Evolutionary conservation across 2,113 vertebrate genomes (phyloP), one percentile per base, ranked within the genome.

Genomic region (Sorex fumeus): DNA sequence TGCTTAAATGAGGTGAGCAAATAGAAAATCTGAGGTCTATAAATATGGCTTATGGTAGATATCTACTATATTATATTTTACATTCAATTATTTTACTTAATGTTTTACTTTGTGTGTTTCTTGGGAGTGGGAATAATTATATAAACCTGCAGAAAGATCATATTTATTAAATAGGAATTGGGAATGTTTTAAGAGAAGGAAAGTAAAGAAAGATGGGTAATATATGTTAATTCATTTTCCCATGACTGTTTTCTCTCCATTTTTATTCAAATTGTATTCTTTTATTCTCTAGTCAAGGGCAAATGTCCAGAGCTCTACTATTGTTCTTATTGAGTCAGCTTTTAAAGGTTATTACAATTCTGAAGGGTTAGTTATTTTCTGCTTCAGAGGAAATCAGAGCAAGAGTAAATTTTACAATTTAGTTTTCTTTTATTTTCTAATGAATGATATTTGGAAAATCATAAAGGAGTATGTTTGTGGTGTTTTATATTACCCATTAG

Each of bases 261-360:
- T 91, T 92, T 81, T 77, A 85, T 91, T 82, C 25, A 30, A 0
- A 69, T 43, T 19, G 34, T 50, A 69, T 18, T 36, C 16, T 84
- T 50, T 25, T 15, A 45, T 87, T 82, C 60, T 43, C 23, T 62
- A 64, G 23, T 13, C 40, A 66, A 45, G n/a, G 75, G 23, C 6
- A 80, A 76, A 69, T 87, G 66, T 28, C 36, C n/a, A 27, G 45
- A 8, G 28, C 45, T 69, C 23, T 74, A 5, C 36, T 89, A 8
- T 88, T 87, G 27, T 7, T 7, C 18, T 70, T 67, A 12, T 40
- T 82, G 66, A 91, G 45, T 27, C 64, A 91, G 6, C 11, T 81
- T 81, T 75, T 76, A 77, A 87, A 88, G 21, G 32, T 77, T 16
- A 88, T 62, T 81, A 21, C 85, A 82, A 47, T 82, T 93, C 93